These are phyloP conservation scores for Lytechinus pictus DNA, from an alignment of 35 echinoderm and acorn worm species.

Conservation along the genomic window DNA sequence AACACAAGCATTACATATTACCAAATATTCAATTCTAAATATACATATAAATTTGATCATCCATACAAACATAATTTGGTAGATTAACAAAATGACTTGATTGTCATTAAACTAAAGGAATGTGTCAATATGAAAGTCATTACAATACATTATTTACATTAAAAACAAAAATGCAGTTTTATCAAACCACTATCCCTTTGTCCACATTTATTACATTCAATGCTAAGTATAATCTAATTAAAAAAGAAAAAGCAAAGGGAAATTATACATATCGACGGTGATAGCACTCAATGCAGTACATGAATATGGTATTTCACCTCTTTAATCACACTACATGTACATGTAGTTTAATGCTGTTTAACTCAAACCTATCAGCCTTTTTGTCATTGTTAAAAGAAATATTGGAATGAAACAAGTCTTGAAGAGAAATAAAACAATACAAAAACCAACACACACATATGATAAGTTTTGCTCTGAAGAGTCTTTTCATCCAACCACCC, in stretches of 20 bases:
- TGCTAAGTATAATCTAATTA: too few species aligned
- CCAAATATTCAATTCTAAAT: not conserved
- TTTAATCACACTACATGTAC: too few species aligned
- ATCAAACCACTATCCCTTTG: too few species aligned
- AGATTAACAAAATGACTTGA: not conserved
- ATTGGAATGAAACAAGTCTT: not conserved
- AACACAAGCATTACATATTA: not conserved
- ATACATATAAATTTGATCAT: not conserved
- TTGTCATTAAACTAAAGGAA: not conserved
- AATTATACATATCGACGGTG: not conserved
- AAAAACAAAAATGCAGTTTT: not conserved
- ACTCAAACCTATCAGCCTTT: not conserved
- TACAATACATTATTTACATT: not conserved
- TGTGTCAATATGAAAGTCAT: not conserved
- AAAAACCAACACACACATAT: too few species aligned
- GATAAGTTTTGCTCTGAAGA: too few species aligned
- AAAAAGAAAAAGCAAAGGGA: not conserved
- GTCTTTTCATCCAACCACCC: too few species aligned
- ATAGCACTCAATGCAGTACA: not conserved
- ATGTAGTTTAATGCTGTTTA: not conserved
- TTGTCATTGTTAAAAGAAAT: not conserved
- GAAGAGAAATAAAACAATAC: too few species aligned
- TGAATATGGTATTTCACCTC: not conserved
- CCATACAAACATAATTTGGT: not conserved
- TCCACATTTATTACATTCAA: too few species aligned